phyloP scores from a whole-genome alignment of 2,113 vertebrate genomes.

The Zosterops lateralis region DNA sequence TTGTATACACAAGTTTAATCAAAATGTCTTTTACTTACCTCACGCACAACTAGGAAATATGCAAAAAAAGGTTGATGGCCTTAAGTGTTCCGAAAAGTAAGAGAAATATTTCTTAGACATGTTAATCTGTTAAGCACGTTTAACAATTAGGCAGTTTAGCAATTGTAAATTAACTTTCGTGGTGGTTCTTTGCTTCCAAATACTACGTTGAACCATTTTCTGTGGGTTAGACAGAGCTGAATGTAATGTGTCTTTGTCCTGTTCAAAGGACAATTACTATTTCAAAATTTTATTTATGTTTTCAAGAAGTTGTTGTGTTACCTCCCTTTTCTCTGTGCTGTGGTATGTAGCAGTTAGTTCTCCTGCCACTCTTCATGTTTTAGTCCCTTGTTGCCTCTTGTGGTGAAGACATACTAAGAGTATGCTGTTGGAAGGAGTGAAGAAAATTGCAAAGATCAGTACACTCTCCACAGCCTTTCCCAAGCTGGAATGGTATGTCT shows the following conservation, averaged over 20 bases:
- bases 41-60: not conserved
- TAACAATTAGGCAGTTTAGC: not conserved
- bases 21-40: not conserved
- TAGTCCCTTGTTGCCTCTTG: not conserved
- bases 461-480: fast-evolving
- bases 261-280: not conserved
- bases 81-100: not conserved
- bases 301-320: not conserved
- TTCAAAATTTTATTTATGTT: not conserved
- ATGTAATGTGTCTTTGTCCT: not conserved
- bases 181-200: not conserved
- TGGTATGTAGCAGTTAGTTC: not conserved
- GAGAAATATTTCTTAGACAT: not conserved
- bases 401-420: not conserved
- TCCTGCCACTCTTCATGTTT: not conserved
- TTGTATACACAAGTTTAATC: not conserved
- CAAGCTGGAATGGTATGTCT: not conserved
- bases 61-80: not conserved
- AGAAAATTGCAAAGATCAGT: not conserved
- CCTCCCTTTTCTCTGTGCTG: not conserved
- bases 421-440: not conserved
- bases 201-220: not conserved
- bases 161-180: not conserved
- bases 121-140: not conserved
- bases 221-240: not conserved